Evolutionary conservation across 2,888 invertebrate species (phyloP).

Genomic region (Hermaeophaga mercurialis): DNA sequence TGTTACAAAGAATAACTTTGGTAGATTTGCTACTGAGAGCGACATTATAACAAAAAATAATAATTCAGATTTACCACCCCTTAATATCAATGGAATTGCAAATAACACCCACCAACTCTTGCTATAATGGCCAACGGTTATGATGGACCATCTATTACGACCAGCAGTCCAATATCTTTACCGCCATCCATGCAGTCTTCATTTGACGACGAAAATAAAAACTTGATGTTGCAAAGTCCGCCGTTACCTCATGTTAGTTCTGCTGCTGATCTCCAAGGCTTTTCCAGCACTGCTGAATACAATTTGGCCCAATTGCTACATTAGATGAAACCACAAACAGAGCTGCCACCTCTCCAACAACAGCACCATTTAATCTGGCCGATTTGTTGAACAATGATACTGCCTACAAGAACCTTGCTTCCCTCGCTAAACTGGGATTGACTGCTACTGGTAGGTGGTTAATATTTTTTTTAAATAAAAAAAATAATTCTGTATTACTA

Average conservation of each 20-base stretch:
- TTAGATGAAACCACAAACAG: slow-evolving; percentile 70
- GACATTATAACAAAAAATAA: slow-evolving; percentile 44
- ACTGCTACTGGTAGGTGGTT: slow-evolving; percentile 65
- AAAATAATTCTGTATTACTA: no score
- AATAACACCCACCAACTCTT: slow-evolving; percentile 31
- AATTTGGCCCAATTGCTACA: slow-evolving; percentile 84
- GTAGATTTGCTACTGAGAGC: slow-evolving; percentile 72
- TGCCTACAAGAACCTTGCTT: slow-evolving; percentile 87
- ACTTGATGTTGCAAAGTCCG: slow-evolving; percentile 50
- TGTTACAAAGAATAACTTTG: slow-evolving; percentile 70
- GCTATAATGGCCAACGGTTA: slow-evolving; percentile 49
- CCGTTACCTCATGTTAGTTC: slow-evolving; percentile 42
- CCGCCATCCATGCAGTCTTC: slow-evolving; percentile 75
- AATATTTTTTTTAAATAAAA: no score
- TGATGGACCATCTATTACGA: slow-evolving; percentile 61
- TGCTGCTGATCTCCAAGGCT: slow-evolving; percentile 59
- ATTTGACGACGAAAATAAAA: slow-evolving; percentile 71
- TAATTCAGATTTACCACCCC: slow-evolving; percentile 53
- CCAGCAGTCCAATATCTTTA: slow-evolving; percentile 72
- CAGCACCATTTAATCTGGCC: slow-evolving; percentile 73
- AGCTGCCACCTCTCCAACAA: slow-evolving; percentile 55
- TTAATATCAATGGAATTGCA: slow-evolving; percentile 46
- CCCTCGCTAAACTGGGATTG: slow-evolving; percentile 83
- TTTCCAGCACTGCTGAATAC: slow-evolving; percentile 82
- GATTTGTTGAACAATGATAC: slow-evolving; percentile 80